These are phyloP conservation scores for Apotomis capreana DNA, from an alignment of 2,888 invertebrate genomes.

Conservation along the genomic window DNA sequence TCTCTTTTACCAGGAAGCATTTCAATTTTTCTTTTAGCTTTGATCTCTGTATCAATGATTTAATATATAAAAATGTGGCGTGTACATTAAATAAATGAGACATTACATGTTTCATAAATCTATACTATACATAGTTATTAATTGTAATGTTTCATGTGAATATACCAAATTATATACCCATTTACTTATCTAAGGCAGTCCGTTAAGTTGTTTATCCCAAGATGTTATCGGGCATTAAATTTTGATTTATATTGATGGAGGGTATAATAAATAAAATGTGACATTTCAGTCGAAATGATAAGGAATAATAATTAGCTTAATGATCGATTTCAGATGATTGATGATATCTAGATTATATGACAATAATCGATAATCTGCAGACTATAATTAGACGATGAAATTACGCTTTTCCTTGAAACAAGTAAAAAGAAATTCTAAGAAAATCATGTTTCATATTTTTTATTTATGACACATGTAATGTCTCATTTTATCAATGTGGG, in stretches of 20 bases:
- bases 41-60: too few relatives aligned
- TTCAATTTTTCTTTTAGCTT: too few relatives aligned
- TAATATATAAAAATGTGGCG: too few relatives aligned
- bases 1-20: too few relatives aligned
- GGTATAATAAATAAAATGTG: slow-evolving; percentile 55
- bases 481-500: too few relatives aligned
- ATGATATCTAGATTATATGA: slow-evolving; percentile 8
- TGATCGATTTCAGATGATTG: slow-evolving; percentile 17
- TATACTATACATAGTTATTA: background rate
- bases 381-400: background rate
- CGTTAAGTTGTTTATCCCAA: slow-evolving; percentile 11
- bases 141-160: background rate
- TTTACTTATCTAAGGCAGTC: background rate
- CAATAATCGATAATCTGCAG: background rate
- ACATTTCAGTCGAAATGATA: slow-evolving; percentile 45
- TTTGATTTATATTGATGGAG: slow-evolving; percentile 66
- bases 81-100: too few relatives aligned
- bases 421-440: too few relatives aligned
- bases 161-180: background rate
- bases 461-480: too few relatives aligned
- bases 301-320: background rate
- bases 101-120: too few relatives aligned
- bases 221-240: slow-evolving; percentile 61
- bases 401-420: background rate
- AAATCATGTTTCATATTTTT: background rate